Conservation (phyloP, 1,140 invertebrate genomes). For the Drosophila pseudoobscura region DNA sequence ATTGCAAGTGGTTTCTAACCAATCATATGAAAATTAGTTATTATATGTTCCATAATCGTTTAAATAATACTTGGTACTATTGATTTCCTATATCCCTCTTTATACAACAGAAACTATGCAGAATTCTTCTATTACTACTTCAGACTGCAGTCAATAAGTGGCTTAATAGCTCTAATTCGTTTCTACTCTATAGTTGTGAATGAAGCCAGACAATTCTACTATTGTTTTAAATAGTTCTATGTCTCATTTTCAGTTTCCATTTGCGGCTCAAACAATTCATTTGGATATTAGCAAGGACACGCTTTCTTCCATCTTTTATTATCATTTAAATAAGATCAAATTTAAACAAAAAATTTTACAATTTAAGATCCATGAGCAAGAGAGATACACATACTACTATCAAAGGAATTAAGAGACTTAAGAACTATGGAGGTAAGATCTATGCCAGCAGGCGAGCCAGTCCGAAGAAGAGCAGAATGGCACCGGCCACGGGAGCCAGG, state of each 20-base stretch:
- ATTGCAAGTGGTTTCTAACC: too few species aligned
- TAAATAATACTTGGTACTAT: too few species aligned
- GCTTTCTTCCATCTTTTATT: constrained; percentile 28
- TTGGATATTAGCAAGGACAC: constrained; percentile 30
- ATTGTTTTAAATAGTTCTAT: too few species aligned
- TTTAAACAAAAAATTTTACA: constrained; percentile 29
- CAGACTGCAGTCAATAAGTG: too few species aligned
- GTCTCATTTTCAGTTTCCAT: not conserved
- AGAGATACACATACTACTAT: constrained; percentile 16
- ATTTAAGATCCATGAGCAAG: not conserved
- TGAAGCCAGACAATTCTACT: too few species aligned
- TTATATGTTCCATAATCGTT: too few species aligned
- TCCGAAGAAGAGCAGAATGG: constrained; percentile 68
- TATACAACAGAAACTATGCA: too few species aligned
- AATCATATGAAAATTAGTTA: too few species aligned
- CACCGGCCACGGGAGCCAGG: constrained; percentile 58
- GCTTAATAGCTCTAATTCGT: too few species aligned
- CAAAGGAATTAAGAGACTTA: constrained; percentile 31
- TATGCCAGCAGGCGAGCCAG: constrained; percentile 72
- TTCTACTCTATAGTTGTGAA: too few species aligned
- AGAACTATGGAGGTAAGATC: constrained; percentile 39
- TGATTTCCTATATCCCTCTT: too few species aligned
- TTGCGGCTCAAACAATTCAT: not conserved
- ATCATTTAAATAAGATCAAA: constrained; percentile 22
- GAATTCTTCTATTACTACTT: too few species aligned